These are phyloP conservation scores for Onychomys torridus DNA, from an alignment of 2,797 vertebrate genomes.

Conservation along the genomic window DNA sequence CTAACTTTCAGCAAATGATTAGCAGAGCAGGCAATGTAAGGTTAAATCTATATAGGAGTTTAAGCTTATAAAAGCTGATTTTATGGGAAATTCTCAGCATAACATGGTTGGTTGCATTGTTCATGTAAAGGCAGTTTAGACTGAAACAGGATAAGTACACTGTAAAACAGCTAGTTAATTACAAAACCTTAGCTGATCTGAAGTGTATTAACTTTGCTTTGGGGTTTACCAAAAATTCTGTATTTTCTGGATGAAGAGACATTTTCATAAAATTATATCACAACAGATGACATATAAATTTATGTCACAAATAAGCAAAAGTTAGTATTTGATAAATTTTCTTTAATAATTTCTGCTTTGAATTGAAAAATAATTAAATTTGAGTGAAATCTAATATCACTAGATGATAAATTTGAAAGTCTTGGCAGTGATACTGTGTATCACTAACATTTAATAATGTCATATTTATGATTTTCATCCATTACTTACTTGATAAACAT, in stretches of 20 bases:
- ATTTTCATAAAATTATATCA: background rate
- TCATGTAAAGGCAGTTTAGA: background rate
- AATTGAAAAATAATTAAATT: background rate
- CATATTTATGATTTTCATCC: conserved; percentile 4
- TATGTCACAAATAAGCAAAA: background rate
- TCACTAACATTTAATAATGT: conserved; percentile 21
- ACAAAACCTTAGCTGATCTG: background rate
- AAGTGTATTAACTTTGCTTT: background rate
- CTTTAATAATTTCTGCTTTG: conserved; percentile 27
- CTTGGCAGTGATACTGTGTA: background rate
- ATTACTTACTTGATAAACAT: conserved; percentile 14
- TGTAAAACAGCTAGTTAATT: background rate
- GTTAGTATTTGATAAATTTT: background rate
- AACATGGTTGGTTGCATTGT: background rate
- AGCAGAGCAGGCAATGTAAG: background rate
- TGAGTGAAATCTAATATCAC: background rate
- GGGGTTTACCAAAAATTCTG: background rate
- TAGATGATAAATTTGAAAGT: background rate
- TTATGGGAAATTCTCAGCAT: background rate
- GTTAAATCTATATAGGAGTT: background rate
- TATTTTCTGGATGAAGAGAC: background rate
- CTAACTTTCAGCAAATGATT: background rate
- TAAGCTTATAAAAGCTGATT: background rate
- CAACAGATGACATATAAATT: background rate
- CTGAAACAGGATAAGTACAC: background rate